Base-by-base conservation (phyloP, 1,140 invertebrate species). In the Pseudomyrmex pallidus region DNA sequence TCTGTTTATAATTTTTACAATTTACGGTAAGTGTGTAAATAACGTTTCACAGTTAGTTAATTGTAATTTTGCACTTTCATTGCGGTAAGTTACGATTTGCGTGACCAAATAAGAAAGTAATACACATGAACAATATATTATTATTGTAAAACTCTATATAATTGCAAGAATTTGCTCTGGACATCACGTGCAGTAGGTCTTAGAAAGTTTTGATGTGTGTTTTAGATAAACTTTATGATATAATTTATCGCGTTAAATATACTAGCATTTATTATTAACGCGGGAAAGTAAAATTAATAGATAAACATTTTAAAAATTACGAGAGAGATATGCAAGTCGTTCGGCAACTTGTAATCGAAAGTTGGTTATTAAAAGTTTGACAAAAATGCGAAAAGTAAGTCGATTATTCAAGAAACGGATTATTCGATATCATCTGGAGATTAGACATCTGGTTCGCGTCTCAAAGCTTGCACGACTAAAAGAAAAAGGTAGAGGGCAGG, bases 141-240 rank as follows among this genome's bases (percentile, higher is more conserved):
- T 80, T 80, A 57, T 72, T 59, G 57, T 70, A 72, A 80, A 59
- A 80, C 54, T 59, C 5, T 20, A n/a, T n/a, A n/a, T n/a, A 72
- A 59, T 80, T 80, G 7, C 35, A 72, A 20, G 12, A 9, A 72
- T 25, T 12, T 12, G 25, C 44, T 70, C 46, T 59, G 17, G 15
- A 59, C 59, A 57, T 35, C 35, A 70, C 17, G 35, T 3, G 52
- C 8, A 13, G n/a, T 35, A 35, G 13, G 9, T 80, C 25, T 70
- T 78, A 80, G 76, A 80, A 72, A 80, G 76, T 70, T 44, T 59
- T 61, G 76, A 80, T 80, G 12, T 50, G 12, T 8, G 20, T 80
- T 72, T 80, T 35, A 70, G 64, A 78, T 78, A 50, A 44, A 80
- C 35, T 80, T 80, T 72, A 48, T 50, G 50, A 80, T 72, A 70